phyloP scores from a whole-genome alignment of 2,797 vertebrate genomes.

The Champsocephalus gunnari region DNA sequence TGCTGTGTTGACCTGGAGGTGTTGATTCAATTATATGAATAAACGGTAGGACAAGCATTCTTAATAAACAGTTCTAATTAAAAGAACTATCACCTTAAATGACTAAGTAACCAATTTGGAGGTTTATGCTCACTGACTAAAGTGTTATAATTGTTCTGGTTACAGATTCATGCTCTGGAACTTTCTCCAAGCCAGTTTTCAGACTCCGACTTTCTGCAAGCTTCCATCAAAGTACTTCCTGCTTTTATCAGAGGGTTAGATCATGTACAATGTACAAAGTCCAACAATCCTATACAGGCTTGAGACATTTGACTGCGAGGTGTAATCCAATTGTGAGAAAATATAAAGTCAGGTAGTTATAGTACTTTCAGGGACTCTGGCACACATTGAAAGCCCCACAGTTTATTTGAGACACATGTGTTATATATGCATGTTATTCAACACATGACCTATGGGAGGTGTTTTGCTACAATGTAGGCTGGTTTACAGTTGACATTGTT shows the following conservation, averaged over 20 bases:
- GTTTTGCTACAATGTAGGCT: conserved; percentile 36
- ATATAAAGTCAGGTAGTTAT: background rate
- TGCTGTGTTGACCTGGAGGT: background rate
- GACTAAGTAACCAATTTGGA: background rate
- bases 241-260: conserved; percentile 1
- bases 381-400: conserved; percentile 26
- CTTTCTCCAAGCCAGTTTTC: background rate
- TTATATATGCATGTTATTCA: conserved; percentile 9
- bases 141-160: background rate
- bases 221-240: conserved; percentile 1
- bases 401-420: conserved; percentile 34
- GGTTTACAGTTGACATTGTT: conserved; percentile 28
- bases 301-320: background rate
- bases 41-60: background rate
- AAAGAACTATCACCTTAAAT: conserved; percentile 9
- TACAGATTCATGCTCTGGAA: no score
- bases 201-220: background rate
- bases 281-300: background rate
- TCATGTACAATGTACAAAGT: background rate
- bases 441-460: background rate
- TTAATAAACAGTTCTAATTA: background rate
- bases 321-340: background rate
- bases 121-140: background rate
- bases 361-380: background rate
- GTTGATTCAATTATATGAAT: conserved; percentile 12